These are phyloP conservation scores for Cephalopterus ornatus DNA, from an alignment of 2,113 vertebrate species.

Conservation along the genomic window DNA sequence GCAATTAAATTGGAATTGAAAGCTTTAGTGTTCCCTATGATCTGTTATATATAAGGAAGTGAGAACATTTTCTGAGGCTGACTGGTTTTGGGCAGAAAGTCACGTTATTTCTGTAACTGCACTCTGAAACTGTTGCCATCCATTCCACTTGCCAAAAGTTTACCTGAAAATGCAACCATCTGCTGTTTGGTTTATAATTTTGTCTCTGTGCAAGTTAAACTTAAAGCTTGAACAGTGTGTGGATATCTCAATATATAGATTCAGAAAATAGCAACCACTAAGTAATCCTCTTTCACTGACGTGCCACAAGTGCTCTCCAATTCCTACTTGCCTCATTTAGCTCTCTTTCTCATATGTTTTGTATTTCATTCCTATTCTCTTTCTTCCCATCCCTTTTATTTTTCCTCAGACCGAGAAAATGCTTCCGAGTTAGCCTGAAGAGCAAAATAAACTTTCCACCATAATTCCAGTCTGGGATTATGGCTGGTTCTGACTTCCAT, in stretches of 20 bases:
- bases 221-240: not conserved
- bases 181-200: not conserved
- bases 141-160: not conserved
- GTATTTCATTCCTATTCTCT: not conserved
- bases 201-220: not conserved
- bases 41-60: not conserved
- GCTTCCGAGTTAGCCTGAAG: not conserved
- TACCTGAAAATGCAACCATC: not conserved
- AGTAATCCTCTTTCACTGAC: not conserved
- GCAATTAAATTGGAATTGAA: not conserved
- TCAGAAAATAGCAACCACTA: not conserved
- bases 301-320: not conserved
- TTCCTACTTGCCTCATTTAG: not conserved
- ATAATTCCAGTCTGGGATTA: not conserved
- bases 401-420: not conserved
- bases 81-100: not conserved
- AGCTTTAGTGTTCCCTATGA: not conserved
- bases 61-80: not conserved
- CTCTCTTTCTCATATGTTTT: not conserved
- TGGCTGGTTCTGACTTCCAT: not conserved
- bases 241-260: not conserved
- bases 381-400: not conserved
- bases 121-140: not conserved
- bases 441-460: not conserved
- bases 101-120: not conserved